Evolutionary conservation across 2,797 vertebrate genomes (phyloP), one percentile per base, ranked within the genome.

Genomic region (Parotocinclus haroldoi): DNA sequence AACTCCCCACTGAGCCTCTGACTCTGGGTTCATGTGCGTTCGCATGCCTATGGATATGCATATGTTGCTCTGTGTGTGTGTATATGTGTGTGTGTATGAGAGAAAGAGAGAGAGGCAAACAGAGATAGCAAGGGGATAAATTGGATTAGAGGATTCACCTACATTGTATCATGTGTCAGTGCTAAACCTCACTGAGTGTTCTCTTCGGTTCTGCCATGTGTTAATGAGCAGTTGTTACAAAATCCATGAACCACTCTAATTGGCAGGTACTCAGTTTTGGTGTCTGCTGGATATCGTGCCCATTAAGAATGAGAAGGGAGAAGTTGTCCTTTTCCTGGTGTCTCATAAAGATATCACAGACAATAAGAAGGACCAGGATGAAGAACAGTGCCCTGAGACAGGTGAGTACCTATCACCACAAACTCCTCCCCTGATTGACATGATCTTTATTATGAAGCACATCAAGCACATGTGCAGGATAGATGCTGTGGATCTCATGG

Each of bases 311-410:
- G 91, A 93, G 72, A 93, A 93, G 65, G 86, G 91, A 0, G 91
- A 93, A 57, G 91, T 92, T 74, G 91, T 93, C 61, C 84, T 93
- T 18, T 93, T 91, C 78, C 85, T 93, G 16, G 91, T 92, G 65
- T 93, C 91, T 70, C 90, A 92, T 76, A 93, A 93, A 81, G 91
- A 93, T 84, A 92, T 93, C 80, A 88, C 85, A 0, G 87, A 89
- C 80, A 91, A 89, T 76, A 93, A 92, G 84, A 90, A 77, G 69
- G 80, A 89, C 69, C 83, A 85, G 79, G 89, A 88, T 73, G 73
- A 85, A 0, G 89, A 85, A 17, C 87, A 87, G 39, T 85, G 81
- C 19, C 87, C 77, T 0, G 88, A 45, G 77, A 87, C 59, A 84
- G 91, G 90, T 92, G 75, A 88, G 78, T 16, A 7, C 16, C 12